Evolutionary conservation across 1,140 invertebrate genomes (phyloP).

Genomic region (Melanaphis sacchari): DNA sequence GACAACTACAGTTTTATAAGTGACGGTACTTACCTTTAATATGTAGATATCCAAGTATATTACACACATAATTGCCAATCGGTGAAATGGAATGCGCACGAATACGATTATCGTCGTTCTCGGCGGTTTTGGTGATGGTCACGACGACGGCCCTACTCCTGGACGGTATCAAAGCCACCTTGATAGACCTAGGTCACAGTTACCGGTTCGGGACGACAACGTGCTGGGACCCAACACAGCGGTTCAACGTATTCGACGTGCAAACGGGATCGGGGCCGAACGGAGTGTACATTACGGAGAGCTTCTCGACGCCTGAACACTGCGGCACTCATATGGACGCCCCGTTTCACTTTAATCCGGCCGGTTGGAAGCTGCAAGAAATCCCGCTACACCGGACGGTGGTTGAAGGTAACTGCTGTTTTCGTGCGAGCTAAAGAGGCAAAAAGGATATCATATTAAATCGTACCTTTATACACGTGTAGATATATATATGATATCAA

Average conservation of each 20-base stretch:
- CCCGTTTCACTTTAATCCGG: conserved; percentile 64
- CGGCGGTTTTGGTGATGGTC: background rate
- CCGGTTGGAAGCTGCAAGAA: conserved; percentile 63
- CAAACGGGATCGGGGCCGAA: background rate
- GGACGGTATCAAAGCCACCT: background rate
- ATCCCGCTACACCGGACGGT: conserved; percentile 65
- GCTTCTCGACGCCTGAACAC: conserved; percentile 66
- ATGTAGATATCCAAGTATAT: background rate
- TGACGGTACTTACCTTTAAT: too few relatives aligned
- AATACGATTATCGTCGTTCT: background rate
- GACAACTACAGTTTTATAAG: too few relatives aligned
- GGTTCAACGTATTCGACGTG: background rate
- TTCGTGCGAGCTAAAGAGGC: too few relatives aligned
- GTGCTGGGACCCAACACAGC: background rate
- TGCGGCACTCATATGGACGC: conserved; percentile 66
- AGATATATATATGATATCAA: too few relatives aligned
- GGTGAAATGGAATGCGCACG: background rate
- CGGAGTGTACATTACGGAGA: conserved; percentile 67
- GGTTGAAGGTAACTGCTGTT: conserved; percentile 61
- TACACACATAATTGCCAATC: too few relatives aligned
- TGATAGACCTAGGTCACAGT: conserved; percentile 14
- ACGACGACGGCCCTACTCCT: background rate
- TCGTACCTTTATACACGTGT: too few relatives aligned
- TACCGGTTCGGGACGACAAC: background rate
- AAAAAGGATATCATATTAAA: too few relatives aligned